A percentile compares a stretch with the other conserved stretches of the same genome.
These are phyloP conservation scores for Gymnopithys bicolor DNA, from an alignment of 2,797 vertebrate genomes.

Conservation along the genomic window DNA sequence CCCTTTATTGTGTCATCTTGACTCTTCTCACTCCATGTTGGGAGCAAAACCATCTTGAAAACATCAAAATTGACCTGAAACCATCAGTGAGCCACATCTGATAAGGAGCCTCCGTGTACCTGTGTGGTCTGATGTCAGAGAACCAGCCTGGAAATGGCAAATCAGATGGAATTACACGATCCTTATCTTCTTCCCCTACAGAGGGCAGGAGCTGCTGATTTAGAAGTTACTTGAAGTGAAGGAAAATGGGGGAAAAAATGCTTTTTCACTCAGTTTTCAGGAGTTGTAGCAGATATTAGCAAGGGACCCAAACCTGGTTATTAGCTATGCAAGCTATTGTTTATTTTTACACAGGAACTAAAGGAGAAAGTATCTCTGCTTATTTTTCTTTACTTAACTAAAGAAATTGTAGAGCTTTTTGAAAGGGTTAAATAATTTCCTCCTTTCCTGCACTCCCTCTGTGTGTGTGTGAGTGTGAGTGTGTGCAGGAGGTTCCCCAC, in stretches of 20 bases:
- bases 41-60: not conserved
- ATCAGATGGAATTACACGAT: slow-evolving; percentile 46
- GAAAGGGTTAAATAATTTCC: slow-evolving; percentile 83
- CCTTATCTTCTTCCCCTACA: slow-evolving; percentile 42
- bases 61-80: not conserved
- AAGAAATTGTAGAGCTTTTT: slow-evolving; percentile 66
- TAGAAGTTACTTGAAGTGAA: not conserved
- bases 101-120: not conserved
- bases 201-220: slow-evolving; percentile 33
- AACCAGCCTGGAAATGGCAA: slow-evolving; percentile 51
- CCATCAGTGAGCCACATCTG: slow-evolving; percentile 25
- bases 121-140: slow-evolving; percentile 67
- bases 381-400: slow-evolving; percentile 68
- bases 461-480: not conserved
- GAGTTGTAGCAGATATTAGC: slow-evolving; percentile 44
- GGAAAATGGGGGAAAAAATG: not conserved
- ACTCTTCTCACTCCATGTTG: not conserved
- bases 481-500: slow-evolving; percentile 57
- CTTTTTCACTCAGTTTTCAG: not conserved
- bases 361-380: slow-evolving; percentile 54
- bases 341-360: slow-evolving; percentile 70
- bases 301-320: slow-evolving; percentile 8
- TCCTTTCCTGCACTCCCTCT: slow-evolving; percentile 44
- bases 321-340: slow-evolving; percentile 35
- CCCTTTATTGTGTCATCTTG: not conserved